Evolutionary conservation across 2,797 vertebrate species (phyloP), one percentile per base, ranked within the genome.

Genomic region (Neosilurus mollespiculum): DNA sequence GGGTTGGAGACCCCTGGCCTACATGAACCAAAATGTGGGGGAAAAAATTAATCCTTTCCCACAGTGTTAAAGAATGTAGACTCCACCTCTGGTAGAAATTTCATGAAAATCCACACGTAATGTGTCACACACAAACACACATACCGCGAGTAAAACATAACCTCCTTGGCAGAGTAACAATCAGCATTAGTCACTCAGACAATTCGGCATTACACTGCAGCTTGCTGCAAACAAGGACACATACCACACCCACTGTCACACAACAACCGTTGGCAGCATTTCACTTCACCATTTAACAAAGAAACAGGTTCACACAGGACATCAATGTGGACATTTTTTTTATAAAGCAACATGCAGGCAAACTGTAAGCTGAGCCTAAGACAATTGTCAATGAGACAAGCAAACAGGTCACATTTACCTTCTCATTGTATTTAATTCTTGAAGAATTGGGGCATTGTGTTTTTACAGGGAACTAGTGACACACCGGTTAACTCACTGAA

Each of bases 131-230:
- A 43, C 43, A 43, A 0, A 43, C 43, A 43, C 8, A 43, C 43
- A 43, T 43, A 43, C 43, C 43, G 0, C 43, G 43, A 43, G 43
- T 43, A 43, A 4, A 43, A 43, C 43, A 43, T 43, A 4, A 43
- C 43, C 43, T 43, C 43, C 43, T 43, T 4, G 43, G 43, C 43
- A 4, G 43, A 43, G 43, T 43, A 43, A 43, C 43, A 43, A 43
- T 75, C 66, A 24, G 83, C 77, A 69, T 88, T 81, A 88, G 80
- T 88, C 87, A 88, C 78, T 24, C 20, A 66, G 87, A 83, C 43
- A 85, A 82, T 70, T 84, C 65, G 67, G 14, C 58, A 75, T 85
- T 87, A 67, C 85, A 76, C 86, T 80, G 88, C 62, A 37, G 53
- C 53, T 64, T 24, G 20, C 53, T 76, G 43, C 30, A 80, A 75